These are phyloP conservation scores for Mungos mungo DNA, from an alignment of 2,113 vertebrate genomes.

Conservation along the genomic window DNA sequence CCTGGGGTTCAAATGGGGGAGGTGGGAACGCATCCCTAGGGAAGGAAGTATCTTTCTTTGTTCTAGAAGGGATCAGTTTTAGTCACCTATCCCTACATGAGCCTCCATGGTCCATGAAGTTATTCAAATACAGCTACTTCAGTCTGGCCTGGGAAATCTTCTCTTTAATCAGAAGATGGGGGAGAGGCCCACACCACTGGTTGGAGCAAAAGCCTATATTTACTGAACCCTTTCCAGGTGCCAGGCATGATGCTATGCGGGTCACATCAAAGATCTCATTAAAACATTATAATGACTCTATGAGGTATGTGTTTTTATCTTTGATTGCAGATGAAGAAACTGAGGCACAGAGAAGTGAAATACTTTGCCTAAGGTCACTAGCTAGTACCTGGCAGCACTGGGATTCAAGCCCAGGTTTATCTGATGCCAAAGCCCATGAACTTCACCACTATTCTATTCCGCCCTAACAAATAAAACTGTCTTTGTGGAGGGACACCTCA, in stretches of 20 bases:
- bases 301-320: background rate
- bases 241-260: background rate
- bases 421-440: background rate
- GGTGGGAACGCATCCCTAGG: background rate
- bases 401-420: background rate
- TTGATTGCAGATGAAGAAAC: background rate
- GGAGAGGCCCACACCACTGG: background rate
- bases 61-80: background rate
- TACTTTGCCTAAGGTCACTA: background rate
- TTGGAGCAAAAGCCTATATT: constrained; percentile 13
- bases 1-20: background rate
- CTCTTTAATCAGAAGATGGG: constrained; percentile 26
- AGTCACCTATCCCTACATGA: background rate
- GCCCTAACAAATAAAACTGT: background rate
- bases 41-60: background rate
- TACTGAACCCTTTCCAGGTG: background rate
- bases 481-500: background rate
- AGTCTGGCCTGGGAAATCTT: background rate
- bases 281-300: background rate
- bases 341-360: background rate
- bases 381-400: background rate
- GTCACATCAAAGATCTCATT: background rate
- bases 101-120: background rate
- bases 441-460: background rate
- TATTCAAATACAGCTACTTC: constrained; percentile 8